Evolutionary conservation across 2,797 vertebrate species (phyloP).

Genomic region (Prionace glauca): DNA sequence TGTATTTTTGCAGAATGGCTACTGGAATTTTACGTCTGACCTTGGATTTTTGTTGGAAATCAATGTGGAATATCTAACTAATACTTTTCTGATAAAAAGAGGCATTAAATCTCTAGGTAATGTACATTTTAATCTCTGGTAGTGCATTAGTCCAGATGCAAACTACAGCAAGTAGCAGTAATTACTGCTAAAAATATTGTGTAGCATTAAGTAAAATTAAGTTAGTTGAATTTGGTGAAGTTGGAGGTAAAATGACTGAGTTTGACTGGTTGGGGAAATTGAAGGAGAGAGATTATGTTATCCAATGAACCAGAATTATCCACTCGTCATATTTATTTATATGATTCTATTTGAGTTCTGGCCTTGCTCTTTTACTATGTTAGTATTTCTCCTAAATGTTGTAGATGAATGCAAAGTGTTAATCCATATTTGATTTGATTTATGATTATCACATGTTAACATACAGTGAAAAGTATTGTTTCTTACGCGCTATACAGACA

Average conservation of each 20-base stretch:
- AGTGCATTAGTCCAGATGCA: background rate
- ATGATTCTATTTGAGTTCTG: background rate
- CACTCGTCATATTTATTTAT: background rate
- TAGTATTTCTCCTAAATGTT: background rate
- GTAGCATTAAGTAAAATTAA: background rate
- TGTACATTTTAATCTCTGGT: background rate
- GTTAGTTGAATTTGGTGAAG: background rate
- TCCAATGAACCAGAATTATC: background rate
- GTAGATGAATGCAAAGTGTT: background rate
- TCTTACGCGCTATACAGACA: too few relatives aligned
- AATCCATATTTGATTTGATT: too few relatives aligned
- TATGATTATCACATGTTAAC: too few relatives aligned
- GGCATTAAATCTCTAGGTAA: slow-evolving; percentile 75
- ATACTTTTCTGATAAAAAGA: slow-evolving; percentile 64
- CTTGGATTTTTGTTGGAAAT: slow-evolving; percentile 61
- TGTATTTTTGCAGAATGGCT: slow-evolving; percentile 64
- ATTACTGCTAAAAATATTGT: background rate
- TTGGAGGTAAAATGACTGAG: background rate
- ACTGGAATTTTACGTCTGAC: slow-evolving; percentile 64
- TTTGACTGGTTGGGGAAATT: background rate
- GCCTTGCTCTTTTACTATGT: background rate
- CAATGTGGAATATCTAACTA: slow-evolving; percentile 57
- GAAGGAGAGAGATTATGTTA: background rate
- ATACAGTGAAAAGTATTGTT: too few relatives aligned
- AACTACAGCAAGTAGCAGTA: background rate